Conservation (phyloP, 1,140 invertebrate species). For the Drosophila ohnishii region DNA sequence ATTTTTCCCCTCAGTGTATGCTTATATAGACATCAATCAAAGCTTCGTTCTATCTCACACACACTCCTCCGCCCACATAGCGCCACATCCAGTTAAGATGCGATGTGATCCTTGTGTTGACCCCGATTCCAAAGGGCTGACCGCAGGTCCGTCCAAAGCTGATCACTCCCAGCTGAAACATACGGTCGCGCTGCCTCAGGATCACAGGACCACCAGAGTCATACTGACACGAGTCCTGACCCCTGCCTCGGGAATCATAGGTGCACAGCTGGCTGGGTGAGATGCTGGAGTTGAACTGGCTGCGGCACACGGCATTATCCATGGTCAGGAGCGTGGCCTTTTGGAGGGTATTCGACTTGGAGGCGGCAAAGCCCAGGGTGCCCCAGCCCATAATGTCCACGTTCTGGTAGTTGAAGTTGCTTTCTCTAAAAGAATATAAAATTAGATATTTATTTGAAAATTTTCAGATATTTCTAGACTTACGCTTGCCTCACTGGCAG, state of each 20-base stretch:
- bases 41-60: constrained; percentile 36
- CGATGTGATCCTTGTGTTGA: constrained; percentile 88
- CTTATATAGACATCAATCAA: background rate
- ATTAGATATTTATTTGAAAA: background rate
- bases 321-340: constrained; percentile 66
- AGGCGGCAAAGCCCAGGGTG: constrained; percentile 57
- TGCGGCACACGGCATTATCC: constrained; percentile 51
- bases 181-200: constrained; percentile 38
- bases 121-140: constrained; percentile 83
- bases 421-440: constrained; percentile 13
- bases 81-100: constrained; percentile 87
- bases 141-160: constrained; percentile 87
- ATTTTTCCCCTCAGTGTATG: background rate
- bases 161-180: constrained; percentile 85
- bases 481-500: constrained; percentile 64
- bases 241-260: constrained; percentile 56
- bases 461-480: constrained; percentile 9
- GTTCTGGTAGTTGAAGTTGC: constrained; percentile 38
- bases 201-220: constrained; percentile 80
- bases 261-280: constrained; percentile 61
- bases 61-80: constrained; percentile 51
- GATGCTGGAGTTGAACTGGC: constrained; percentile 53
- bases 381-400: constrained; percentile 78
- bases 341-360: constrained; percentile 71
- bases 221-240: constrained; percentile 74